Percentiles rank a stretch among this genome's conserved stretches.
phyloP scores from a whole-genome alignment of 2,888 invertebrate species.

The Ornithoptera alexandrae region DNA sequence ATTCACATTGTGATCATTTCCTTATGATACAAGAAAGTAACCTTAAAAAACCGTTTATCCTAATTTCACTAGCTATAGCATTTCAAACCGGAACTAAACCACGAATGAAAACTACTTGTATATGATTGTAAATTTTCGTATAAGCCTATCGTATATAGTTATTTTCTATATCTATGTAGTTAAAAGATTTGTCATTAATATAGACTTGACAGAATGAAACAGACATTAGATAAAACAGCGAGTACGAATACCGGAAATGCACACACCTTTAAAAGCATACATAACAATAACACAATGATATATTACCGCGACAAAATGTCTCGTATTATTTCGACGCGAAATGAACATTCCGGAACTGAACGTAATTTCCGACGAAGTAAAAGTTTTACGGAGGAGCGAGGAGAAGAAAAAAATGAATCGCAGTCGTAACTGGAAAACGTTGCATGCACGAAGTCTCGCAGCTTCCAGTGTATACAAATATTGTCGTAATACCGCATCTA shows the following conservation, averaged over 20 bases:
- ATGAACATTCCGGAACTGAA: neutral
- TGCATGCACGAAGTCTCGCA: neutral
- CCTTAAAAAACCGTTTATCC: no score
- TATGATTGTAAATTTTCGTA: no score
- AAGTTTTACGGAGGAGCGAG: neutral
- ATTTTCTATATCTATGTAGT: no score
- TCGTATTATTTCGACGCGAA: neutral
- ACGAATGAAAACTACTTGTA: no score
- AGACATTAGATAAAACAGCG: no score
- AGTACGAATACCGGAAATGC: neutral
- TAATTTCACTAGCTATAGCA: no score
- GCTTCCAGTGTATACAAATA: neutral
- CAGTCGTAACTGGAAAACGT: neutral
- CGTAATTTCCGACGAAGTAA: neutral
- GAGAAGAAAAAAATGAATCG: neutral
- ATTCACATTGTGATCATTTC: no score
- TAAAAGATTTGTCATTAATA: no score
- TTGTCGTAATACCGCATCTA: constrained; percentile 4
- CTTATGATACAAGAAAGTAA: no score
- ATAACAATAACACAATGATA: neutral
- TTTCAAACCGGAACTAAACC: no score
- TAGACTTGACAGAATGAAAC: no score
- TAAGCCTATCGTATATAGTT: no score
- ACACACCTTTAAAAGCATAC: neutral
- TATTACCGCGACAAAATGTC: neutral